phyloP scores from a whole-genome alignment of 2,113 vertebrate genomes.

The Lophius piscatorius region DNA sequence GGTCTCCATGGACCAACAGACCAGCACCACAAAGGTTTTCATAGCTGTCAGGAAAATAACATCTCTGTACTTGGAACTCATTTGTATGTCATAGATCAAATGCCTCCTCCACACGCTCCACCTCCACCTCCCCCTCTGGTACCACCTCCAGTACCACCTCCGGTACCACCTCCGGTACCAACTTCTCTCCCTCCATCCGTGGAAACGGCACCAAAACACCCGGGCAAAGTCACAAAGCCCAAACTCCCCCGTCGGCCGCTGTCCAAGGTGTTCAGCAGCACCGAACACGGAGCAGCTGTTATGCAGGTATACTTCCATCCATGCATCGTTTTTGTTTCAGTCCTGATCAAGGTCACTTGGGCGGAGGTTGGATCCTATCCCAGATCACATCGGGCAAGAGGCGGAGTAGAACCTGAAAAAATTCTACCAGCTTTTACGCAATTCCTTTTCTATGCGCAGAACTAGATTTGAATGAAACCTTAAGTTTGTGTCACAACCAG shows the following conservation, averaged over 20 bases:
- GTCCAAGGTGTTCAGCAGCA: slow-evolving; percentile 75
- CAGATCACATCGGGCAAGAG: too few relatives aligned
- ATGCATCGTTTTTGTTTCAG: neutral
- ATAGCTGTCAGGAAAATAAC: too few relatives aligned
- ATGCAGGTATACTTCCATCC: slow-evolving; percentile 67
- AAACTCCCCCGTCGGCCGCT: slow-evolving; percentile 69
- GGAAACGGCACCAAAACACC: slow-evolving; percentile 49
- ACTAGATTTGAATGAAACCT: too few relatives aligned
- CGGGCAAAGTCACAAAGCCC: slow-evolving; percentile 65
- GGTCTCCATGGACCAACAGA: too few relatives aligned
- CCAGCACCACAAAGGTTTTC: too few relatives aligned
- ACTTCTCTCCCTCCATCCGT: slow-evolving; percentile 12
- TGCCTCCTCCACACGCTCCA: slow-evolving; percentile 18
- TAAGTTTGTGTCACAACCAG: too few relatives aligned
- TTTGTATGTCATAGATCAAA: slow-evolving; percentile 41
- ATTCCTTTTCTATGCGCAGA: too few relatives aligned
- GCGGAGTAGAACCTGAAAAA: too few relatives aligned
- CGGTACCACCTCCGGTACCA: slow-evolving; percentile 26
- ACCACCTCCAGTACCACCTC: slow-evolving; percentile 29
- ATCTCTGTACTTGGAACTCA: too few relatives aligned
- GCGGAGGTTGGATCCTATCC: too few relatives aligned
- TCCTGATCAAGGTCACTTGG: too few relatives aligned
- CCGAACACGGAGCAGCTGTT: slow-evolving; percentile 69
- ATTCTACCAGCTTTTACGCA: too few relatives aligned
- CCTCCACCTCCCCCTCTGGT: slow-evolving; percentile 18